Base-by-base conservation (phyloP, 30 jellyfish, hydroid and myxozoan genomes). In the Calvadosia cruxmelitensis region DNA sequence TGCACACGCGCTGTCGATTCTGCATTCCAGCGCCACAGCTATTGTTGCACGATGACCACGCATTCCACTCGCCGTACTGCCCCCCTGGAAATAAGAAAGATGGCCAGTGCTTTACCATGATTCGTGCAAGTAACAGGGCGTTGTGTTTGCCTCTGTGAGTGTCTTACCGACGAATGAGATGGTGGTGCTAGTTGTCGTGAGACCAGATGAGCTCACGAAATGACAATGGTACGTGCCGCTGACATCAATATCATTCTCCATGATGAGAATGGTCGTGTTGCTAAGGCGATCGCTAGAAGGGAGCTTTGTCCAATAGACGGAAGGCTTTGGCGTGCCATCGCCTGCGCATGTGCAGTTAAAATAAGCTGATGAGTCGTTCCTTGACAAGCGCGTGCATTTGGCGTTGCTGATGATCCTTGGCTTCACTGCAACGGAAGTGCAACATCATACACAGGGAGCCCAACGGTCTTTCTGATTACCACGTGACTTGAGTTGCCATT, bases 301-400 rank as follows among this genome's bases (percentile, higher is more conserved):
- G 29, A 52, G 63, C 64, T 76, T 76, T 27, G 92, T 77, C 95
- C 95, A 84, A 24, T 5, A 50, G 24, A 84, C 68, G 0, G 3
- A 3, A 25, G 95, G 95, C 5, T 33, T 34, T 33, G 95, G 95
- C 31, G 65, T 53, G 51, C 95, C 95, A 76, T 52, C 68, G 10
- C 92, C 95, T 35, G 31, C 83, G 83, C 95, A 84, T 5, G 81
- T 12, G 84, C 95, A 84, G 34, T 31, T 27, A 31, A 57, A 69
- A 42, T 42, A 42, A 20, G 20, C 57, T 42, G 57, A 42, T 42
- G 57, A 42, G 15, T 10, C 57, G 57, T 42, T 42, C 20, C 57
- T 10, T 20, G 10, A 20, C 10, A 42, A 20, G n/a, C n/a, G n/a
- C n/a, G n/a, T n/a, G 20, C 57, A 42, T 42, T 42, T 10, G 10